phyloP scores from a whole-genome alignment of 1,140 invertebrate species.

The Drosophila santomea region DNA sequence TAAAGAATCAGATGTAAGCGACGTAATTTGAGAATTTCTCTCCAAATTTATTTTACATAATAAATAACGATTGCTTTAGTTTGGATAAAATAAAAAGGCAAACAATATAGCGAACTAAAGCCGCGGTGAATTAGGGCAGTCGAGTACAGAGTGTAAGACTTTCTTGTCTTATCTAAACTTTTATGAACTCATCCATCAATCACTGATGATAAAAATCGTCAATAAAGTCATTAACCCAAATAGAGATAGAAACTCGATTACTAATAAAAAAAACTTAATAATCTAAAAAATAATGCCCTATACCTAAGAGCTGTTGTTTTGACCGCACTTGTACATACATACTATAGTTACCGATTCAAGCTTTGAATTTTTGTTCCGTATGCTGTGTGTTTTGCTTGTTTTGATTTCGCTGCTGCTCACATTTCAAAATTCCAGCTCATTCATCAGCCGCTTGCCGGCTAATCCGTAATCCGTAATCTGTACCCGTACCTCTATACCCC shows the following conservation, averaged over 20 bases:
- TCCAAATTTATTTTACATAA: no score
- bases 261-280: not conserved
- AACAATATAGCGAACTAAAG: no score
- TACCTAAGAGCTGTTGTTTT: not conserved
- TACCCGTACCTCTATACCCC: not conserved
- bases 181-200: not conserved
- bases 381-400: constrained; percentile 37
- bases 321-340: constrained; percentile 15
- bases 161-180: not conserved
- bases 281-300: not conserved
- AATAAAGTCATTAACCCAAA: not conserved
- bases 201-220: not conserved
- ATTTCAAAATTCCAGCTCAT: constrained; percentile 53
- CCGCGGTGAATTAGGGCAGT: no score
- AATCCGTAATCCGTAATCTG: not conserved
- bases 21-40: no score
- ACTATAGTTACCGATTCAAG: not conserved
- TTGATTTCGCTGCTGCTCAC: constrained; percentile 57
- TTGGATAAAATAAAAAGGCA: no score
- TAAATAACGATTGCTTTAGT: no score
- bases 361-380: constrained; percentile 24
- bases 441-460: constrained; percentile 20
- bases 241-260: no score
- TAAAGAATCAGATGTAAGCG: no score
- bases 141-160: no score